Conservation (phyloP, 2,113 vertebrate species). For the Upupa epops region DNA sequence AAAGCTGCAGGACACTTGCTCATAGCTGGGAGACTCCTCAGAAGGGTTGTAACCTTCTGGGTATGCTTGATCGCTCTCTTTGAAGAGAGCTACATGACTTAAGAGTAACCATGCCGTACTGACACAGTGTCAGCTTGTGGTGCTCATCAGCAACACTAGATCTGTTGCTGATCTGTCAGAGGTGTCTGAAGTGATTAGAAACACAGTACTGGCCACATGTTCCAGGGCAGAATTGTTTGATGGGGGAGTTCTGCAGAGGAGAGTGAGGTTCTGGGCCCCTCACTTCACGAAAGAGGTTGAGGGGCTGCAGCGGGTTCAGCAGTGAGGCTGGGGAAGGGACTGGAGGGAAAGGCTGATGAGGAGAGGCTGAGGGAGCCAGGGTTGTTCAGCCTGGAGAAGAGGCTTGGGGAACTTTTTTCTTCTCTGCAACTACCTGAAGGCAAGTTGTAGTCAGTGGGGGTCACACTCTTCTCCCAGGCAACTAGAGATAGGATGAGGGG, state of each 20-base stretch:
- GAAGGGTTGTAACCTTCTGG: not conserved
- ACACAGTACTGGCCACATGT: fast-evolving
- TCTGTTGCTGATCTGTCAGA: not conserved
- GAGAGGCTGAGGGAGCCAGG: no score
- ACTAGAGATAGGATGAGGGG: no score
- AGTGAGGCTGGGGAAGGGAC: no score
- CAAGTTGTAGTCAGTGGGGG: no score
- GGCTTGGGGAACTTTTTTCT: no score
- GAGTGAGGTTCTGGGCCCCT: no score
- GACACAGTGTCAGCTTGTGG: not conserved
- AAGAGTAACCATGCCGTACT: not conserved
- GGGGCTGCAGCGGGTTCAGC: no score
- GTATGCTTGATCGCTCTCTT: not conserved
- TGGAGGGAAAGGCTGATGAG: no score
- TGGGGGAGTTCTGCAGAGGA: not conserved
- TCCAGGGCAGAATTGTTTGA: not conserved
- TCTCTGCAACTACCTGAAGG: no score
- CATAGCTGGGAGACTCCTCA: not conserved
- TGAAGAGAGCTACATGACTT: not conserved
- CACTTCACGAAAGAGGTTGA: no score
- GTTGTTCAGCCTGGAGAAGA: no score
- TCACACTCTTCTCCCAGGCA: no score
- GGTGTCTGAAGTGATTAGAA: not conserved
- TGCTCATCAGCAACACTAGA: not conserved
- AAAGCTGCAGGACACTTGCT: not conserved